Base-by-base conservation (phyloP, 2,113 vertebrate genomes). In the Isichthys henryi region DNA sequence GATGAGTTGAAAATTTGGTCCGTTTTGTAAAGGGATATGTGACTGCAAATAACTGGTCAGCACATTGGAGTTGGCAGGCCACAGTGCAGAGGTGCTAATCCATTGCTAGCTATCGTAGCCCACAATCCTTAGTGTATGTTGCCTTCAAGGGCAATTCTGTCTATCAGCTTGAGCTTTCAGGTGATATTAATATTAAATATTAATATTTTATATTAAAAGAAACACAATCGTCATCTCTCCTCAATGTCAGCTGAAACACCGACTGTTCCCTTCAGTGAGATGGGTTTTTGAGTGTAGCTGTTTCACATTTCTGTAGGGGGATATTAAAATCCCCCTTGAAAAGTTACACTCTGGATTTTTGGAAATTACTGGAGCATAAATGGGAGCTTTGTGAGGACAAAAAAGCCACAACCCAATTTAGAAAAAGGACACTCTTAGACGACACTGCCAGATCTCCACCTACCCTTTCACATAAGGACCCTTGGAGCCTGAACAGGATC, bases 271-370 rank as follows among this genome's bases (percentile, higher is more conserved):
- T 45, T 46, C 66, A 46, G 77, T 48, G 15, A 88, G 87, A 84
- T 90, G 45, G 50, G 56, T 90, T 90, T 90, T 90, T 7, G 39
- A 19, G 45, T 50, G 70, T 52, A 46, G 86, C 86, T 45, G 5
- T 58, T 87, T 66, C 58, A 46, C 48, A 46, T 74, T 88, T 48
- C 23, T 45, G n/a, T 53, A 35, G 53, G 45, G 27, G n/a, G 53
- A 58, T 53, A 84, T 84, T 39, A 70, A 88, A 90, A 70, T 48
- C 13, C 43, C 70, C 52, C 43, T 80, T 83, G 17, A 88, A 46
- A 88, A 84, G 53, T 66, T 70, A 39, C 70, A 85, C 53, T 88
- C 43, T 85, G 56, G 8, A 56, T 87, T 88, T 46, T 31, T 23
- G 56, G 31, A 90, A 58, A 45, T 77, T 70, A 46, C 17, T 62